Conservation (phyloP, 30 jellyfish, hydroid and myxozoan species). For the Phacellophora camtschatica region DNA sequence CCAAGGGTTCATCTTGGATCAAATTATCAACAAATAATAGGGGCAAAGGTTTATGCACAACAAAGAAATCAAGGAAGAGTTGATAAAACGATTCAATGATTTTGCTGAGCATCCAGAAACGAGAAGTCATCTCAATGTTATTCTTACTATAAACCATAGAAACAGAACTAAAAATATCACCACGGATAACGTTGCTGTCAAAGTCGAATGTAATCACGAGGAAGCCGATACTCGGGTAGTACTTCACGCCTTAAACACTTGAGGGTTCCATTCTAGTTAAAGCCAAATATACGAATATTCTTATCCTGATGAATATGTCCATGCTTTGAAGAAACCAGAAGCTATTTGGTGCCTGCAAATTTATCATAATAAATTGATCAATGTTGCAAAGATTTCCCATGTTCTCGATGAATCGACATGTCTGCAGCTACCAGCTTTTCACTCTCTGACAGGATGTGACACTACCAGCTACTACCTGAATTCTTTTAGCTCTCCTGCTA, state of each 20-base stretch:
- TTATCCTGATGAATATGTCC: constrained; percentile 44
- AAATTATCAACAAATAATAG: constrained; percentile 44
- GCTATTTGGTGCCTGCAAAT: constrained; percentile 55
- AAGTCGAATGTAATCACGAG: constrained; percentile 49
- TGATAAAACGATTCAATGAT: constrained; percentile 41
- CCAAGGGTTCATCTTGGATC: constrained; percentile 61
- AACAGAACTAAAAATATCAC: constrained; percentile 35
- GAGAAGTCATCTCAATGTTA: constrained; percentile 45
- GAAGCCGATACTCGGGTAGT: constrained; percentile 64
- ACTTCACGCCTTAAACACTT: constrained; percentile 37
- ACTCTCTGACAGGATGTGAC: constrained; percentile 50
- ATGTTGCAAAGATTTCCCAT: constrained; percentile 38
- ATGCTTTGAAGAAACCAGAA: constrained; percentile 42
- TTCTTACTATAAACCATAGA: constrained; percentile 53
- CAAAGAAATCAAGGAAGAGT: constrained; percentile 53
- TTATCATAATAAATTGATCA: constrained; percentile 31
- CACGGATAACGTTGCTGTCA: constrained; percentile 40
- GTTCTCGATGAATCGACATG: constrained; percentile 35
- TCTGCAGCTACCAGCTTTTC: constrained; percentile 54
- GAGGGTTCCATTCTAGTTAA: constrained; percentile 44
- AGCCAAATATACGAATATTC: constrained; percentile 53
- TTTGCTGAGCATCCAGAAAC: constrained; percentile 55
- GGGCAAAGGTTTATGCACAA: constrained; percentile 47
- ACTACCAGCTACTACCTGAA: constrained; percentile 29
- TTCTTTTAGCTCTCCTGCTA: not conserved